Evolutionary conservation across 1,140 invertebrate genomes (phyloP).

Genomic region (Bathynomus jamesi): DNA sequence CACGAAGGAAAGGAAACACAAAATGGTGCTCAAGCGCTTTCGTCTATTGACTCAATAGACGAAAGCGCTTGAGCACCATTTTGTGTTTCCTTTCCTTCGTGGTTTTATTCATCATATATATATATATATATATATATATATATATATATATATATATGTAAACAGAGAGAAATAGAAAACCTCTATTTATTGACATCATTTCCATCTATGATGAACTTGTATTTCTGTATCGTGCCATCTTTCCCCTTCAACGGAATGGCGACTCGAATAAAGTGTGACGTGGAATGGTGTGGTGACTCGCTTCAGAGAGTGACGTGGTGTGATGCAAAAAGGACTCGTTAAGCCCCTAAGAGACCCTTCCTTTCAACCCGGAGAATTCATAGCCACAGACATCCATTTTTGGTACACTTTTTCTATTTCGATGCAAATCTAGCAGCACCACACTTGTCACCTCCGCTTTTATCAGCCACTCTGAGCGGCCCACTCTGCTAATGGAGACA

Average conservation of each 20-base stretch:
- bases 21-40: no score
- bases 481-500: constrained; percentile 34
- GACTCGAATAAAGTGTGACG: not conserved
- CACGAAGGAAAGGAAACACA: no score
- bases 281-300: not conserved
- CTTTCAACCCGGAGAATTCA: not conserved
- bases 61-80: no score
- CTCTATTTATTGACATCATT: not conserved
- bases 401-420: constrained; percentile 20
- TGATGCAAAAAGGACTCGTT: not conserved
- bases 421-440: constrained; percentile 32
- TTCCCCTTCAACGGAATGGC: not conserved
- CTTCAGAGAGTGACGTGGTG: not conserved
- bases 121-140: constrained; percentile 11
- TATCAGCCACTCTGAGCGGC: constrained; percentile 30
- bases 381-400: not conserved
- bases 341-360: not conserved
- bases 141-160: not conserved
- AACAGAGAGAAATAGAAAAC: no score
- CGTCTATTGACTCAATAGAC: no score
- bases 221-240: not conserved
- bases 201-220: not conserved
- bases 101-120: not conserved
- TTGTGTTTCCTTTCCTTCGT: no score
- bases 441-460: constrained; percentile 33